Evolutionary conservation across 1,140 invertebrate genomes (phyloP), one percentile per base, ranked within the genome.

Genomic region (Anagrus nilaparvatae): DNA sequence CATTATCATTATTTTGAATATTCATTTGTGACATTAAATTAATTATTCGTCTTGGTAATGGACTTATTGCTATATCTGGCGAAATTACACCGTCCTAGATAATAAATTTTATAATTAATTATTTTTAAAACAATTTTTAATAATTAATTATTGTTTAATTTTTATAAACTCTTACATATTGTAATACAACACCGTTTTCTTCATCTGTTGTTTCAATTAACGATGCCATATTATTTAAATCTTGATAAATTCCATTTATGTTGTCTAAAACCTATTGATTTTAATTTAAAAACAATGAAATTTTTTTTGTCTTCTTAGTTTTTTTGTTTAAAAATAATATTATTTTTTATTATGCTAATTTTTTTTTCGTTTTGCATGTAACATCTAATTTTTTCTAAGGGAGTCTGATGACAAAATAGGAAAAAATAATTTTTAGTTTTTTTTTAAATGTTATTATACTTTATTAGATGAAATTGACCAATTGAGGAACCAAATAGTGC

Each of bases 221-320:
- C 9, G 43, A 40, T 16, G 40, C 43, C 43, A 45, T 40, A 18
- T 45, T 40, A 1, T 25, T 13, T 4, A 32, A 7, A 27, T 45
- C 43, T 35, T 45, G 30, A 40, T 45, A 45, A 32, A 45, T 45
- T 28, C 43, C 37, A 23, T 34, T 40, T 3, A 40, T 18, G 28
- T 28, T 23, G 18, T 45, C 31, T 19, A 45, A 28, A 34, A 40
- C 31, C 43, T 45, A 10, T 16, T 24, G n/a, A n/a, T n/a, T n/a
- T n/a, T n/a, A n/a, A n/a, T n/a, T n/a, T n/a, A n/a, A n/a, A n/a
- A n/a, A n/a, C n/a, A n/a, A n/a, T n/a, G n/a, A n/a, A n/a, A n/a
- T n/a, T n/a, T n/a, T n/a, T n/a, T n/a, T n/a, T n/a, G n/a, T n/a
- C n/a, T n/a, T n/a, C n/a, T n/a, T n/a, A n/a, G n/a, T n/a, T n/a